phyloP scores from a whole-genome alignment of 1,140 invertebrate species.

The Gerris buenoi region DNA sequence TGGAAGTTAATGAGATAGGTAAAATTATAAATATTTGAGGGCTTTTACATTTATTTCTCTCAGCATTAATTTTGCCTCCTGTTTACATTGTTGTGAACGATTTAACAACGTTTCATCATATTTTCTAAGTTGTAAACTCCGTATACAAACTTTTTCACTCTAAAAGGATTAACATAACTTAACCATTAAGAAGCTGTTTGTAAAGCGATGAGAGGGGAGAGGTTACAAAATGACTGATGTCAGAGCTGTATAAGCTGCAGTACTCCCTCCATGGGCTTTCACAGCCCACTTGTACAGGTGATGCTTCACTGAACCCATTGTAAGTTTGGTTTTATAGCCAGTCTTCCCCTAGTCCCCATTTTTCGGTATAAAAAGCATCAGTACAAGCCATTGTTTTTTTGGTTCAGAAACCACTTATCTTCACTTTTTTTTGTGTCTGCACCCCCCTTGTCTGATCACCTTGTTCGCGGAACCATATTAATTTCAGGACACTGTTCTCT shows the following conservation, averaged over 20 bases:
- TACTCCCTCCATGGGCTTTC: background rate
- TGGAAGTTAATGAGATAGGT: too few species aligned
- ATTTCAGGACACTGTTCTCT: too few species aligned
- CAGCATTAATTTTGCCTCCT: too few species aligned
- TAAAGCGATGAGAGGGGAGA: too few species aligned
- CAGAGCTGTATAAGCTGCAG: background rate
- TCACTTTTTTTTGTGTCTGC: constrained; percentile 3
- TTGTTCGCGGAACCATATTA: background rate
- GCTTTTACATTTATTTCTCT: too few species aligned
- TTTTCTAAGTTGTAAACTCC: too few species aligned
- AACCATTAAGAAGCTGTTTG: too few species aligned
- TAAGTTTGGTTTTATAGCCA: constrained; percentile 11
- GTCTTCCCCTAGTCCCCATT: constrained; percentile 7
- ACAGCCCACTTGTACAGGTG: constrained; percentile 10
- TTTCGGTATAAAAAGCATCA: background rate
- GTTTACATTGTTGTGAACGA: too few species aligned
- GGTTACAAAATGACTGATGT: background rate
- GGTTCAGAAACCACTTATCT: constrained; percentile 5
- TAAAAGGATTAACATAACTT: too few species aligned
- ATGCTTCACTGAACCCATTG: constrained; percentile 15
- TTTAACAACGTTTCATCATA: too few species aligned
- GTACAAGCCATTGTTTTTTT: constrained; percentile 2
- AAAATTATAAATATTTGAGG: too few species aligned
- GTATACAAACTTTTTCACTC: too few species aligned
- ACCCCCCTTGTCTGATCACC: background rate